Percentiles rank a stretch among this genome's conserved stretches.
These are phyloP conservation scores for Crematogaster levior DNA, from an alignment of 2,888 invertebrate species.

Conservation along the genomic window DNA sequence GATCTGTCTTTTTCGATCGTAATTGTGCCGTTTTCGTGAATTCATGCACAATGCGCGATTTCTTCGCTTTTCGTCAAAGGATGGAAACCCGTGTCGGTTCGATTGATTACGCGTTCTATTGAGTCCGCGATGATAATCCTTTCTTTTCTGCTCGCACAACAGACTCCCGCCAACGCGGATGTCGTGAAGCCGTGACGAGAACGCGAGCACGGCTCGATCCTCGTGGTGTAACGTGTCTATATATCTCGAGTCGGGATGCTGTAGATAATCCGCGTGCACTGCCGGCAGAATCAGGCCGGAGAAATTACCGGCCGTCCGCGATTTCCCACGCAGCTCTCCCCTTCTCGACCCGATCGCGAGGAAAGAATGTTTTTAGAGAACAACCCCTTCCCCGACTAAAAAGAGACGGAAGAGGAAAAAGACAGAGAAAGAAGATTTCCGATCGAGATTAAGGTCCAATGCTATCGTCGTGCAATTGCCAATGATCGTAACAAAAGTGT, in stretches of 20 bases:
- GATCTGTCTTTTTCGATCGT: neutral
- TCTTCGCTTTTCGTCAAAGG: neutral
- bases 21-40: neutral
- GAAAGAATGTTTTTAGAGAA: slow-evolving; percentile 69
- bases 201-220: slow-evolving; percentile 10
- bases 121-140: neutral
- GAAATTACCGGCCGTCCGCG: slow-evolving; percentile 74
- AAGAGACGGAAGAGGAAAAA: neutral
- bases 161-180: neutral
- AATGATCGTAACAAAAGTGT: slow-evolving; percentile 62
- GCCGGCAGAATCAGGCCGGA: slow-evolving; percentile 76
- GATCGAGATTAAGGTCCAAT: slow-evolving; percentile 72
- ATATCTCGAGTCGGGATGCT: slow-evolving; percentile 70
- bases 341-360: slow-evolving; percentile 59
- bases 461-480: slow-evolving; percentile 62
- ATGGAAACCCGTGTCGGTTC: neutral
- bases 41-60: neutral
- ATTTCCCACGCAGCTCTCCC: slow-evolving; percentile 76
- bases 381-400: slow-evolving; percentile 49
- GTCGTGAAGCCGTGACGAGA: slow-evolving; percentile 21
- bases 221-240: slow-evolving; percentile 57
- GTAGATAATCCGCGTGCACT: slow-evolving; percentile 72
- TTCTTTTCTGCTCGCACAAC: slow-evolving; percentile 10
- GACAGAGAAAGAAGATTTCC: slow-evolving; percentile 55
- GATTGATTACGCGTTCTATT: neutral